Percentiles rank a stretch among this genome's conserved stretches.
Conservation (phyloP, 2,113 vertebrate genomes). For the Phocoena phocoena region DNA sequence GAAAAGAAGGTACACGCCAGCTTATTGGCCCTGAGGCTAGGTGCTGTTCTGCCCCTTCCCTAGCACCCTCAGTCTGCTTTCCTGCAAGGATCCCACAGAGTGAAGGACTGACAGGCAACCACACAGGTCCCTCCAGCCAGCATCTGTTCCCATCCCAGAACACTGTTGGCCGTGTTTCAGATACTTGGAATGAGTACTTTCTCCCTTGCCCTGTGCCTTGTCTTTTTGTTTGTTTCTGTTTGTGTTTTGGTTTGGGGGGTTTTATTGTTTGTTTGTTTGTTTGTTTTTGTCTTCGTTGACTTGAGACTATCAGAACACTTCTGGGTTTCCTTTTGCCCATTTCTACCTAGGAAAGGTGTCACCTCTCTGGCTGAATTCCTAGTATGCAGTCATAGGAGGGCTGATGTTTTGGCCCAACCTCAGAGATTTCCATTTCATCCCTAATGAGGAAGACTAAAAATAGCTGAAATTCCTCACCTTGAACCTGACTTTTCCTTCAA, state of each 20-base stretch:
- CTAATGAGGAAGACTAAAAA: neutral
- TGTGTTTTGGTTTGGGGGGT: neutral
- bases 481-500: constrained; percentile 1
- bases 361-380: neutral
- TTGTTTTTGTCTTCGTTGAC: neutral
- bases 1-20: neutral
- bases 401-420: neutral
- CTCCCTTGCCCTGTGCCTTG: neutral
- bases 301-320: neutral
- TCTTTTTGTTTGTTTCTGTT: neutral
- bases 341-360: neutral
- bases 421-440: neutral
- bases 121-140: neutral
- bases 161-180: neutral
- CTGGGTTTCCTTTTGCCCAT: neutral
- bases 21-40: neutral
- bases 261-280: no score
- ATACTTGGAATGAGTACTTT: neutral
- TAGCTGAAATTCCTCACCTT: neutral
- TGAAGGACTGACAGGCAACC: neutral
- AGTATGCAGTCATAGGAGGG: neutral
- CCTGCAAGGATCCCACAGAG: no score
- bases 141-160: neutral
- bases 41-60: neutral
- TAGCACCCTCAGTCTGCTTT: neutral